phyloP scores from a whole-genome alignment of 2,888 invertebrate species.

The Neoaliturus tenellus region DNA sequence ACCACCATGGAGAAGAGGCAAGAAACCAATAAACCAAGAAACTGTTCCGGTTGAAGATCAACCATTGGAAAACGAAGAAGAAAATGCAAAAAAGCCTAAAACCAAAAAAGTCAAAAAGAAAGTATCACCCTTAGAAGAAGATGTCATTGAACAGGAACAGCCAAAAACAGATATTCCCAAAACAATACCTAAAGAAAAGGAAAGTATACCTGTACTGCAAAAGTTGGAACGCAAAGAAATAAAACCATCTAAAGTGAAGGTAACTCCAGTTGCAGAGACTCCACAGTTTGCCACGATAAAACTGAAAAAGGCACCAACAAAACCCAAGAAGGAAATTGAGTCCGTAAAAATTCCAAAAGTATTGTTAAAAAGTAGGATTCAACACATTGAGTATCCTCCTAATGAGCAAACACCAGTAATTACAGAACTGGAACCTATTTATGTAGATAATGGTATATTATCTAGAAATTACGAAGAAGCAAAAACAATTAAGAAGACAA shows the following conservation, averaged over 20 bases:
- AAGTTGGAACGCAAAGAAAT: conserved; percentile 61
- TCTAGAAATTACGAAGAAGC: conserved; percentile 69
- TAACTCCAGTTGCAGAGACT: conserved; percentile 71
- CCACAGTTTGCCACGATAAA: conserved; percentile 79
- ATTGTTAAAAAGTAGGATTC: conserved; percentile 82
- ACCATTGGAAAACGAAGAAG: background rate
- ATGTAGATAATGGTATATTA: conserved; percentile 68
- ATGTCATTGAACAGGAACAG: conserved; percentile 2
- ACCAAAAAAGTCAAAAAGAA: conserved; percentile 26
- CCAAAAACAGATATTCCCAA: no score
- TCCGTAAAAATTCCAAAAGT: conserved; percentile 78
- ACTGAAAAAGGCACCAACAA: conserved; percentile 71
- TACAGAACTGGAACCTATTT: conserved; percentile 69
- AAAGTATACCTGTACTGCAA: conserved; percentile 39
- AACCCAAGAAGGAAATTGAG: conserved; percentile 74
- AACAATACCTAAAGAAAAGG: background rate
- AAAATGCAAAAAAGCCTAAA: conserved; percentile 33
- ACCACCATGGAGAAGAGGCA: conserved; percentile 36
- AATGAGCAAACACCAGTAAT: conserved; percentile 70
- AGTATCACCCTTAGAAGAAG: background rate
- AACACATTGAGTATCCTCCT: conserved; percentile 74
- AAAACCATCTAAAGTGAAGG: conserved; percentile 62
- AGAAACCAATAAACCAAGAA: conserved; percentile 5
- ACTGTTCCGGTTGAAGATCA: background rate
- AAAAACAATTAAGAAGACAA: conserved; percentile 66